Conservation (phyloP, 2,797 vertebrate species). For the Premnoplex brunnescens region DNA sequence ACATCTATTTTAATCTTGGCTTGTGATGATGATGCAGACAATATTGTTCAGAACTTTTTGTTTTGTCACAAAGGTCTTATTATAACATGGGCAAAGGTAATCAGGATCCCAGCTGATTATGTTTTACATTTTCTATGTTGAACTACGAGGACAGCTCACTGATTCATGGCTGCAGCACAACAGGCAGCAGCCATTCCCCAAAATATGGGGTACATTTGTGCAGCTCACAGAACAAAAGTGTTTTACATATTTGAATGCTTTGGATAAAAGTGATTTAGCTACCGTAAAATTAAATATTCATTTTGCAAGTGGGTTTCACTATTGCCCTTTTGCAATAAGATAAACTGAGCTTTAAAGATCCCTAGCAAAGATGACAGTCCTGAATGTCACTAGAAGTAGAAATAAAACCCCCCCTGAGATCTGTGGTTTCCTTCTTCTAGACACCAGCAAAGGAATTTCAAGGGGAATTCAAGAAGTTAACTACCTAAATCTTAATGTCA, state of each 20-base stretch:
- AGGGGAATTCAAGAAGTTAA: neutral
- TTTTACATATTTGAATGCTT: neutral
- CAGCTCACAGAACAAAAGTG: neutral
- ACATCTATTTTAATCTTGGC: constrained; percentile 3
- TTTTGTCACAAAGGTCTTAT: neutral
- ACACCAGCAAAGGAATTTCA: neutral
- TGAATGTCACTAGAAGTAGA: neutral
- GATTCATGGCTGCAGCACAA: neutral
- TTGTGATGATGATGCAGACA: neutral
- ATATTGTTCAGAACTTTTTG: neutral
- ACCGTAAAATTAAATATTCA: neutral
- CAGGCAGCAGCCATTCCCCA: neutral
- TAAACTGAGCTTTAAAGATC: neutral
- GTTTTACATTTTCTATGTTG: neutral
- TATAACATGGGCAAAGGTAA: neutral
- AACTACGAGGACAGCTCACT: neutral
- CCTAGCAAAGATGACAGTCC: neutral
- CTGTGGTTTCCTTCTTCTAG: neutral
- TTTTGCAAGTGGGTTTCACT: neutral
- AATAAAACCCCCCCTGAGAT: neutral
- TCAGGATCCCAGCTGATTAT: neutral
- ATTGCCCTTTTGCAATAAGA: neutral
- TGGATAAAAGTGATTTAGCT: neutral
- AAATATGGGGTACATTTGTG: neutral
- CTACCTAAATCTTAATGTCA: neutral